These are phyloP conservation scores for Macropus fuliginosus DNA, from an alignment of 2,797 vertebrate species.

Conservation along the genomic window DNA sequence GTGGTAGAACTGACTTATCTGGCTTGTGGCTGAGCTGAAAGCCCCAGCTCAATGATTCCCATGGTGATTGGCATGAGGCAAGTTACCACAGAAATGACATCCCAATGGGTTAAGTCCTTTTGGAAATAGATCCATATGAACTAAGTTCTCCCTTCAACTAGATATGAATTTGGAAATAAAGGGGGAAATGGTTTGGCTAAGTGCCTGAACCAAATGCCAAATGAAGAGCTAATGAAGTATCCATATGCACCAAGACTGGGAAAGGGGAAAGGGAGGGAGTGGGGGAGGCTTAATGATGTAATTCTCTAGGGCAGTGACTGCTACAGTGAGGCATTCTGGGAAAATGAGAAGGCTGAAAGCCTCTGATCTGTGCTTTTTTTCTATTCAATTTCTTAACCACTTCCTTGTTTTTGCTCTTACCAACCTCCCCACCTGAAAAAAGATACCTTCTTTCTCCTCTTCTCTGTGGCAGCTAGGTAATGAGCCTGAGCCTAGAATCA, in stretches of 20 bases:
- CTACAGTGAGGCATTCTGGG: neutral
- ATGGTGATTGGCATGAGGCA: neutral
- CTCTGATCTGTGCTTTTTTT: neutral
- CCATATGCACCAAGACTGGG: neutral
- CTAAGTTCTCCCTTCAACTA: neutral
- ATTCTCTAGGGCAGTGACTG: neutral
- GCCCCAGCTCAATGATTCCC: neutral
- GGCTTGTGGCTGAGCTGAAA: neutral
- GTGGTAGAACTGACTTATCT: neutral
- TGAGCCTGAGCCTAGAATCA: neutral
- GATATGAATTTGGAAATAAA: conserved; percentile 14
- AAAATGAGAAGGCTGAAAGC: neutral
- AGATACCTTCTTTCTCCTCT: neutral
- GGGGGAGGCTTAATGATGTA: neutral
- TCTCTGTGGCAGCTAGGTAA: neutral
- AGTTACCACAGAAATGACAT: neutral
- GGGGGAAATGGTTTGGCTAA: neutral
- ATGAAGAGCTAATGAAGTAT: neutral
- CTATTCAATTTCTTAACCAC: neutral
- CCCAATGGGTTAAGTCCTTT: neutral
- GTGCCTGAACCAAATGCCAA: conserved; percentile 5
- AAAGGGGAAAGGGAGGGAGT: neutral
- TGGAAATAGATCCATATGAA: neutral
- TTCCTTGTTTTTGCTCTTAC: neutral
- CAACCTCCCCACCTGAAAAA: neutral